Conservation (phyloP, 2,888 invertebrate genomes). For the Crossocerus cetratus region DNA sequence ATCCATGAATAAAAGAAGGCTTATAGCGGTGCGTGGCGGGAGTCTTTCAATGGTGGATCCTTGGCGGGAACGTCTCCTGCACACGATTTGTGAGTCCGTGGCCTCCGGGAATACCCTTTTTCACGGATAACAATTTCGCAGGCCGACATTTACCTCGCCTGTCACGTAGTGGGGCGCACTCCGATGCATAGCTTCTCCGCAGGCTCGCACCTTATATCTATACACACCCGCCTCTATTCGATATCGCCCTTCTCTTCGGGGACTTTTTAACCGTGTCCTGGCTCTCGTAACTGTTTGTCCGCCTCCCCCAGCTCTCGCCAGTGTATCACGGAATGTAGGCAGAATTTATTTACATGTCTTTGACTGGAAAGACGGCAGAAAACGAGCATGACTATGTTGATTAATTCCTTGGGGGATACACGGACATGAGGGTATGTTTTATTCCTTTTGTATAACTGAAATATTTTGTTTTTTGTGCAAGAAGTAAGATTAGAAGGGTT, state of each 20-base stretch:
- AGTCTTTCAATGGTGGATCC: slow-evolving; percentile 19
- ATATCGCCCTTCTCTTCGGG: background rate
- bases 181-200: slow-evolving; percentile 2
- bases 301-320: too few species aligned
- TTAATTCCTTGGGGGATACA: too few species aligned
- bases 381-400: too few species aligned
- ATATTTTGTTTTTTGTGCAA: too few species aligned
- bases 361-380: too few species aligned
- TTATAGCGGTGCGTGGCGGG: slow-evolving; percentile 12
- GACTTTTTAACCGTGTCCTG: too few species aligned
- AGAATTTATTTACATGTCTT: too few species aligned
- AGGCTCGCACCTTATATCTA: background rate
- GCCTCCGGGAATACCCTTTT: slow-evolving; percentile 16
- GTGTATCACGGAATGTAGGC: too few species aligned
- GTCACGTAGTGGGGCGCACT: slow-evolving; percentile 34
- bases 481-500: too few species aligned
- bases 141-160: slow-evolving; percentile 34
- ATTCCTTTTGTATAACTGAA: too few species aligned
- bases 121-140: slow-evolving; percentile 37
- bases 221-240: background rate
- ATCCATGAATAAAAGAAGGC: slow-evolving; percentile 29
- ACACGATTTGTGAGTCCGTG: background rate
- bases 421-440: too few species aligned
- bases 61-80: slow-evolving; percentile 9
- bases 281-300: too few species aligned